Conservation (phyloP, 92 coral and sea anemone genomes). For the Parazoanthus darwini region DNA sequence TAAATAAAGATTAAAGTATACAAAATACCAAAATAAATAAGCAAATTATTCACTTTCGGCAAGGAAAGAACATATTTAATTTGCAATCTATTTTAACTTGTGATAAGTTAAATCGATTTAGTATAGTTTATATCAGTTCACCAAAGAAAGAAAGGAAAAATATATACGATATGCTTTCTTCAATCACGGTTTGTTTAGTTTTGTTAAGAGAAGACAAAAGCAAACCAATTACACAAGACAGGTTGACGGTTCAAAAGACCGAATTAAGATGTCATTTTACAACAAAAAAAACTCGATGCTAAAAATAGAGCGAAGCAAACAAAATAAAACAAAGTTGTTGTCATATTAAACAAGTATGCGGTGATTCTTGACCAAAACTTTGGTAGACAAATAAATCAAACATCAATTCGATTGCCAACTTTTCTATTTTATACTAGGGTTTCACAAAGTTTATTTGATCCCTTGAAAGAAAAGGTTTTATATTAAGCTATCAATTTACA, state of each 20-base stretch:
- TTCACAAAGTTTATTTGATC: neutral
- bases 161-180: neutral
- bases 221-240: neutral
- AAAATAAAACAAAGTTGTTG: neutral
- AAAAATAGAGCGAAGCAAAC: neutral
- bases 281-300: neutral
- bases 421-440: neutral
- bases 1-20: neutral
- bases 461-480: neutral
- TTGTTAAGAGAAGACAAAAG: neutral
- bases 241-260: neutral
- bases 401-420: neutral
- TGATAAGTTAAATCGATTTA: no score
- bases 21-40: neutral
- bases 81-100: neutral
- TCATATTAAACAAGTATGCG: neutral
- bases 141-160: neutral
- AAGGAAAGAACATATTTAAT: neutral
- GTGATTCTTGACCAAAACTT: neutral
- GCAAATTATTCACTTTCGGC: neutral
- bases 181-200: neutral
- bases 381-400: neutral
- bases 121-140: neutral
- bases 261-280: neutral
- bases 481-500: conserved; percentile 4